Evolutionary conservation across 2,113 vertebrate genomes (phyloP), one percentile per base, ranked within the genome.

Genomic region (Planiliza haematocheilus): DNA sequence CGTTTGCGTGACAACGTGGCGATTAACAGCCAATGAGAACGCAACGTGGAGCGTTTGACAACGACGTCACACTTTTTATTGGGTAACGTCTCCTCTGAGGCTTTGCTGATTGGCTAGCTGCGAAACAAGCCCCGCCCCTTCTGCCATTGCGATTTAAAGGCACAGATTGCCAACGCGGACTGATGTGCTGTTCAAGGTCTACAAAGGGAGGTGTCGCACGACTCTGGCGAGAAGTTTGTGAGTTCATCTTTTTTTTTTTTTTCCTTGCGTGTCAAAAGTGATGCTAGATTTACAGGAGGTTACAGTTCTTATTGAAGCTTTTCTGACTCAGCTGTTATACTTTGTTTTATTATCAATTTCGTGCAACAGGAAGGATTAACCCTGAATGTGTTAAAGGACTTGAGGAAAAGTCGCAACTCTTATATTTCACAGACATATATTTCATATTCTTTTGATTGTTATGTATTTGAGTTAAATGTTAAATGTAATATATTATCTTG

Each of bases 1-100:
- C 58, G 63, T 52, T 42, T 66, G 38, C 73, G 74, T 94, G 94
- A 91, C 93, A 94, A 95, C 94, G 94, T 96, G 94, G 95, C 92
- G 91, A 10, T 90, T 79, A 49, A 7, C 38, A 86, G 60, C 91
- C 94, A 94, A 91, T 95, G 43, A 71, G 69, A 75, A 55, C 1
- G 1, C 0, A 1, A 3, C 50, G 7, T 21, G 30, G 20, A 20
- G 7, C 2, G 0, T 2, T 17, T 7, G 6, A 1, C 10, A 5
- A 8, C 11, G 6, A 14, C 9, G 20, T 58, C 69, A 36, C 60
- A 7, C 42, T 49, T 79, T 12, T 12, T 0, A 92, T 91, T 88
- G 86, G 91, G 55, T 21, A 58, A 10, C 60, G 0, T 1, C 1
- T 1, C 2, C 0, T 1, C 14, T 4, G 2, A 3, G 20, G 4